Percentiles rank a stretch among this genome's conserved stretches.
phyloP scores from a whole-genome alignment of 2,113 vertebrate species.

The Gnathonemus echidnorhynchus region DNA sequence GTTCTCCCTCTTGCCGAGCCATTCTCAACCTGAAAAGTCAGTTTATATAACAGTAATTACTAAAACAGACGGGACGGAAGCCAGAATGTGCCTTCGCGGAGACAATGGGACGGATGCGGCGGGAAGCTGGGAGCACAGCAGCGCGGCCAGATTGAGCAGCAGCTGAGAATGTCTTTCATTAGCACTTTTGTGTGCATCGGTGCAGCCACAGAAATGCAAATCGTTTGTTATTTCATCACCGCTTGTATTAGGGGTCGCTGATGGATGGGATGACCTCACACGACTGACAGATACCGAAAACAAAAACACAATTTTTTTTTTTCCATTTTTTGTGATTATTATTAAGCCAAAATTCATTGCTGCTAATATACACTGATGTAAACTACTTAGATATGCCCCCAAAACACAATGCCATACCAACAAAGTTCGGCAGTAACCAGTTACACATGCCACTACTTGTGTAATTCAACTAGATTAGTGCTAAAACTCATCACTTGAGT shows the following conservation, averaged over 20 bases:
- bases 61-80: conserved; percentile 52
- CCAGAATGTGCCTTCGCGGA: conserved; percentile 40
- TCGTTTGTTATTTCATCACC: conserved; percentile 34
- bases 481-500: neutral
- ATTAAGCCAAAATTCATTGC: neutral
- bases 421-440: neutral
- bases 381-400: neutral
- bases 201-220: conserved; percentile 36
- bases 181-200: conserved; percentile 36
- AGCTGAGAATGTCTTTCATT: conserved; percentile 50
- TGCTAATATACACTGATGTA: neutral
- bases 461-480: neutral
- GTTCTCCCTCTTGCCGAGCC: conserved; percentile 17
- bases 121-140: conserved; percentile 47
- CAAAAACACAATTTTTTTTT: neutral
- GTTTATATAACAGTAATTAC: conserved; percentile 52
- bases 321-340: neutral
- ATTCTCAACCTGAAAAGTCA: conserved; percentile 42
- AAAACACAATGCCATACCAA: neutral
- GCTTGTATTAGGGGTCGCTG: conserved; percentile 31
- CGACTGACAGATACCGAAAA: neutral
- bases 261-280: conserved; percentile 32
- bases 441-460: neutral
- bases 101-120: conserved; percentile 40
- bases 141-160: conserved; percentile 47